Percentiles rank a stretch among this genome's conserved stretches.
These are phyloP conservation scores for Wasmannia auropunctata DNA, from an alignment of 1,140 invertebrate genomes.

Conservation along the genomic window DNA sequence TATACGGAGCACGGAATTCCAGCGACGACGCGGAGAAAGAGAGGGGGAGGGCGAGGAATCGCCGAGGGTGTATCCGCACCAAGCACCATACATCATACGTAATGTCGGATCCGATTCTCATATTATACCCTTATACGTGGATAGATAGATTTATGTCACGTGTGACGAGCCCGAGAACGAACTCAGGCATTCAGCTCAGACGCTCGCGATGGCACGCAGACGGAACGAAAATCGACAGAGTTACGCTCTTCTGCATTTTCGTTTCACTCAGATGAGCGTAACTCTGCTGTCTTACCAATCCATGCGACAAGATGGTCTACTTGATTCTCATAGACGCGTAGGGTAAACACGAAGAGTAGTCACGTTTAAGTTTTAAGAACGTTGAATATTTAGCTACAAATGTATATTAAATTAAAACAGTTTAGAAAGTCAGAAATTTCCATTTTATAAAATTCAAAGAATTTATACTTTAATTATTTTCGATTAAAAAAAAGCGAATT, in stretches of 20 bases:
- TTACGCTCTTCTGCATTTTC: background rate
- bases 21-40: conserved; percentile 28
- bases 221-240: conserved; percentile 48
- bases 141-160: conserved; percentile 71
- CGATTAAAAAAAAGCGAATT: background rate
- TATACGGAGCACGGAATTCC: conserved; percentile 84
- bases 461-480: background rate
- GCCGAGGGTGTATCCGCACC: conserved; percentile 79
- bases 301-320: background rate
- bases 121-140: conserved; percentile 79
- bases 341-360: background rate
- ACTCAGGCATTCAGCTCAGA: conserved; percentile 55
- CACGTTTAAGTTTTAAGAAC: background rate
- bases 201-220: conserved; percentile 31
- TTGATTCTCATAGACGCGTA: background rate
- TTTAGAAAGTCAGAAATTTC: background rate
- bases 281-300: background rate
- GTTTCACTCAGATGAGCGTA: background rate
- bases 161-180: conserved; percentile 55
- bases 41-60: conserved; percentile 66
- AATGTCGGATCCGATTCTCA: conserved; percentile 84
- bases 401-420: background rate
- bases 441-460: background rate
- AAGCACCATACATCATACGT: conserved; percentile 84
- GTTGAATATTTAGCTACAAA: background rate